phyloP scores from a whole-genome alignment of 2,888 invertebrate genomes.

The Leptinotarsa juncta region DNA sequence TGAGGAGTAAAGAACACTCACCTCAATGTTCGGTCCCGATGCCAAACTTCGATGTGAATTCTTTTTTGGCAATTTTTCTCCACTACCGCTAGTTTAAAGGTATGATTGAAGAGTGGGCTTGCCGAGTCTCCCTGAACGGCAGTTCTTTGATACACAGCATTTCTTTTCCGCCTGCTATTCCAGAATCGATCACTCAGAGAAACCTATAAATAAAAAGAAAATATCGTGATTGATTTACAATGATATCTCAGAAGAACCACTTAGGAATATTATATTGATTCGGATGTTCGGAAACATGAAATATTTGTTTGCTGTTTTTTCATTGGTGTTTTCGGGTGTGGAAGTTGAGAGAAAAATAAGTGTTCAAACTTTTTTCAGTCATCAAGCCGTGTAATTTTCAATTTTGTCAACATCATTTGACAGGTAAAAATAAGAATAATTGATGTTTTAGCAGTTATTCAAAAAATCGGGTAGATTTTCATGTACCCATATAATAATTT shows the following conservation, averaged over 20 bases:
- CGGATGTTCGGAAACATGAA: neutral
- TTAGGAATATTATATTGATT: conserved; percentile 4
- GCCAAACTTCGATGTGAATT: conserved; percentile 81
- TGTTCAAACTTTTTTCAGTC: too few relatives aligned
- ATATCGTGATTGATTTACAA: neutral
- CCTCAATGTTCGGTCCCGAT: conserved; percentile 85
- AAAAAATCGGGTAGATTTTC: too few relatives aligned
- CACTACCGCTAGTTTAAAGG: conserved; percentile 75
- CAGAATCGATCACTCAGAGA: conserved; percentile 66
- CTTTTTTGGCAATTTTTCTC: conserved; percentile 70
- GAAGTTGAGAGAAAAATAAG: too few relatives aligned
- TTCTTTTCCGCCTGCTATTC: conserved; percentile 54
- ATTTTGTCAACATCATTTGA: too few relatives aligned
- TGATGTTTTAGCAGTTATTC: too few relatives aligned
- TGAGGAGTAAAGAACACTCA: conserved; percentile 64
- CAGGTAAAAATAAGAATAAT: too few relatives aligned
- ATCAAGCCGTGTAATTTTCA: too few relatives aligned
- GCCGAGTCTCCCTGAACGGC: conserved; percentile 83
- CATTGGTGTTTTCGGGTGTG: too few relatives aligned
- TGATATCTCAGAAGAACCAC: neutral
- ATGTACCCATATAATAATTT: too few relatives aligned
- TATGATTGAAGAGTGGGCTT: conserved; percentile 84
- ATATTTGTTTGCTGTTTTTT: neutral
- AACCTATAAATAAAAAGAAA: conserved; percentile 64
- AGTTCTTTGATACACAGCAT: conserved; percentile 78